Conservation (phyloP, 2,888 invertebrate species). For the Tricholauxania praeusta region DNA sequence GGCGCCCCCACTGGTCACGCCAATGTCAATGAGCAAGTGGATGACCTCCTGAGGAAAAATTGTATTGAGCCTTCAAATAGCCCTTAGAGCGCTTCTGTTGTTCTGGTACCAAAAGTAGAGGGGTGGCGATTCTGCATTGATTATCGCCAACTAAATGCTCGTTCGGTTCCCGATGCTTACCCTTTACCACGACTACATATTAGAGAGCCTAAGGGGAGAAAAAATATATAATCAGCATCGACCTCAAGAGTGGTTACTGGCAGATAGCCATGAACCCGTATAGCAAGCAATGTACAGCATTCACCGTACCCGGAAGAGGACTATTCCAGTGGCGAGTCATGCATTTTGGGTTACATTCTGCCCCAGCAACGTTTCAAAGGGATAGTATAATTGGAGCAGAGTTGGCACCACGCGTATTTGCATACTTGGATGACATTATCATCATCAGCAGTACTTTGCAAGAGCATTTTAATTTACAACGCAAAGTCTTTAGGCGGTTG, state of each 20-base stretch:
- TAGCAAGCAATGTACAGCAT: conserved; percentile 33
- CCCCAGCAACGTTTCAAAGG: conserved; percentile 33
- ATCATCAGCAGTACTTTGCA: not conserved
- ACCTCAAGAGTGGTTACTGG: conserved; percentile 9
- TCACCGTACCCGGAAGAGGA: conserved; percentile 33
- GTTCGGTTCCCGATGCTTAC: too few species aligned
- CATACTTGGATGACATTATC: not conserved
- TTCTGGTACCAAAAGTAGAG: too few species aligned
- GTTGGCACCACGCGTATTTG: not conserved
- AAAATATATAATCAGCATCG: too few species aligned
- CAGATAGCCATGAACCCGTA: not conserved
- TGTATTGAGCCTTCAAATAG: too few species aligned
- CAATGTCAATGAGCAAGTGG: too few species aligned
- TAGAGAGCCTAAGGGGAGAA: too few species aligned
- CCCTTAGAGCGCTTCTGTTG: too few species aligned
- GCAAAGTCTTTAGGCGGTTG: not conserved
- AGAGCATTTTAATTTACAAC: not conserved
- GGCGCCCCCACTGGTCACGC: too few species aligned
- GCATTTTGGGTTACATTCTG: conserved; percentile 34
- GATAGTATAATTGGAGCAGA: not conserved
- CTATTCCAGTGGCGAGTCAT: conserved; percentile 34
- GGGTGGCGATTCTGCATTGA: too few species aligned
- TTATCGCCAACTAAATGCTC: too few species aligned
- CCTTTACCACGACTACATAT: too few species aligned
- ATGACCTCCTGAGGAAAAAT: too few species aligned